phyloP scores from a whole-genome alignment of 2,888 invertebrate genomes.

The Xylota sylvarum region DNA sequence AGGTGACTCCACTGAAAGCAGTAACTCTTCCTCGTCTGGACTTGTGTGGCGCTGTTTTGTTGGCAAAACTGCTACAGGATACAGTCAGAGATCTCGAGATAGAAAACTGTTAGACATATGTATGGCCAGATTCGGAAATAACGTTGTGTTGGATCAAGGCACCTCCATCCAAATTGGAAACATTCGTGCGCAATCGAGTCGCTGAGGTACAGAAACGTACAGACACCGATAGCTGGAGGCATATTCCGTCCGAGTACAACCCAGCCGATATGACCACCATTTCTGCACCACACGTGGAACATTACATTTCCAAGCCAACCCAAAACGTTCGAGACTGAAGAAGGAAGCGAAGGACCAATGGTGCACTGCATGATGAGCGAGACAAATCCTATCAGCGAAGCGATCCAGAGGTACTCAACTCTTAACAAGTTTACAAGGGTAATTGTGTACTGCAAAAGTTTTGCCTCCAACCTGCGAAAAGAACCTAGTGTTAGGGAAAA shows the following conservation, averaged over 20 bases:
- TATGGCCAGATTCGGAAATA: not conserved
- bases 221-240: constrained; percentile 35
- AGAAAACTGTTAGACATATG: not conserved
- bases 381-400: no score
- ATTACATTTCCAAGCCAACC: constrained; percentile 1
- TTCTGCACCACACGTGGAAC: not conserved
- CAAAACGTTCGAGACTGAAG: not conserved
- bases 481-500: no score
- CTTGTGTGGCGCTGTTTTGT: no score
- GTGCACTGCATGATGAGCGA: not conserved
- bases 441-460: no score
- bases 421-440: no score
- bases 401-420: no score
- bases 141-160: no score
- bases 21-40: no score
- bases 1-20: constrained; percentile 18
- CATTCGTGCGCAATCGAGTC: constrained; percentile 68
- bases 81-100: not conserved
- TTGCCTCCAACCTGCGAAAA: no score
- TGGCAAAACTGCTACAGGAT: not conserved
- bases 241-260: constrained; percentile 61
- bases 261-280: constrained; percentile 58
- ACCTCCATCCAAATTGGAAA: no score
- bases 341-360: not conserved
- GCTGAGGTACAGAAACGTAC: constrained; percentile 48